Evolutionary conservation across 2,888 invertebrate species (phyloP), one percentile per base, ranked within the genome.

Genomic region (Cetonia aurata): DNA sequence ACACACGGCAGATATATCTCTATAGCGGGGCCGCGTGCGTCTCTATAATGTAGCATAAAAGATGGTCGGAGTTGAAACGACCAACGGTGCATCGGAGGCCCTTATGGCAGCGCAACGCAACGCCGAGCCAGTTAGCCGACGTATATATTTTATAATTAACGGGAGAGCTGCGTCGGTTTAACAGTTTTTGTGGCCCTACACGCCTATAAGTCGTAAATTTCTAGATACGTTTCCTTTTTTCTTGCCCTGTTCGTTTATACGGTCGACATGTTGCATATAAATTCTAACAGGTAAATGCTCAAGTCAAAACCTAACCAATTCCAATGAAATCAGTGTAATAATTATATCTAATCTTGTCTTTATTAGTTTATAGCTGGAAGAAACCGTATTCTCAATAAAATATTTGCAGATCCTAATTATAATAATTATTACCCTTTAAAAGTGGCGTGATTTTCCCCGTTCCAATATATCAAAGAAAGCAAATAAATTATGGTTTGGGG

Each of bases 111-210:
- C 50, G 48, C 46, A 15, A 46, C 44, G 60, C 19, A 13, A 12
- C 37, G 48, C 46, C n/a, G 60, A 60, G 60, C 19, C 25, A 12
- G 15, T 50, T 50, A 37, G 12, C 62, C 33, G 33, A 50, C 37
- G 37, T 37, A 37, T 37, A 65, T 65, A 65, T 65, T 65, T 52
- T 65, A 65, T 65, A 65, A 65, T 65, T 65, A 52, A 65, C 50
- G 62, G 50, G 50, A 46, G 50, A 50, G 62, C 62, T 37, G 33
- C 17, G 62, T 52, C 62, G 41, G 50, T 60, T 60, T 60, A 60
- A 65, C 62, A 65, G 50, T 50, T 65, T 52, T 65, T 52, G 62
- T 65, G 52, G 50, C 37, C 19, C 50, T 37, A 65, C 37, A 50
- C 50, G 50, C 62, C 50, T 50, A 37, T 50, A 15, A n/a, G 37